Evolutionary conservation across 2,888 invertebrate genomes (phyloP).

Genomic region (Hirtodrosophila histrioides): DNA sequence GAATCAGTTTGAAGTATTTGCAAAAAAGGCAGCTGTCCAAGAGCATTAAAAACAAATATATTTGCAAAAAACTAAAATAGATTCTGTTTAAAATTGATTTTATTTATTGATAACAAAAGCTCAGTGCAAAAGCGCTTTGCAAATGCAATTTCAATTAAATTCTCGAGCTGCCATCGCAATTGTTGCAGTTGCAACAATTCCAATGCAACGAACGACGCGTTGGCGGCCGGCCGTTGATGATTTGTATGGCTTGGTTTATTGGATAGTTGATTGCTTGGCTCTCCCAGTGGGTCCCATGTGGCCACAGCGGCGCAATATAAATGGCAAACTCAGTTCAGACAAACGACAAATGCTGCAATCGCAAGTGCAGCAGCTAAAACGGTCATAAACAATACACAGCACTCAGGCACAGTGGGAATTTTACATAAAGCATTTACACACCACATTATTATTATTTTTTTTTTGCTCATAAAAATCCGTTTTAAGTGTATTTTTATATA

Average conservation of each 20-base stretch:
- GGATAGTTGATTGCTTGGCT: constrained; percentile 55
- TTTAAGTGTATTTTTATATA: too few species aligned
- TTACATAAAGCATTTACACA: not conserved
- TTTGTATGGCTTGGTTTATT: constrained; percentile 32
- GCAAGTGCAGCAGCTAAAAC: constrained; percentile 35
- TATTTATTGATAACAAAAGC: constrained; percentile 71
- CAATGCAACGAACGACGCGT: constrained; percentile 32
- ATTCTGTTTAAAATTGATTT: constrained; percentile 68
- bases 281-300: constrained; percentile 53
- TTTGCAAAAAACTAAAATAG: constrained; percentile 3
- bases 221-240: constrained; percentile 32
- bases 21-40: constrained; percentile 7
- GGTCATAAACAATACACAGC: constrained; percentile 26
- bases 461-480: too few species aligned
- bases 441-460: not conserved
- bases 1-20: constrained; percentile 40
- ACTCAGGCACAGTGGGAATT: constrained; percentile 7
- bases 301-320: constrained; percentile 32
- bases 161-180: constrained; percentile 31
- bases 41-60: constrained; percentile 12
- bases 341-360: constrained; percentile 36
- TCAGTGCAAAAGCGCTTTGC: constrained; percentile 36
- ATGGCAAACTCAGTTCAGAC: constrained; percentile 35
- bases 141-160: constrained; percentile 78
- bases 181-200: constrained; percentile 31